Conservation (phyloP, 2,113 vertebrate species). For the Corythoichthys haematopterus region DNA sequence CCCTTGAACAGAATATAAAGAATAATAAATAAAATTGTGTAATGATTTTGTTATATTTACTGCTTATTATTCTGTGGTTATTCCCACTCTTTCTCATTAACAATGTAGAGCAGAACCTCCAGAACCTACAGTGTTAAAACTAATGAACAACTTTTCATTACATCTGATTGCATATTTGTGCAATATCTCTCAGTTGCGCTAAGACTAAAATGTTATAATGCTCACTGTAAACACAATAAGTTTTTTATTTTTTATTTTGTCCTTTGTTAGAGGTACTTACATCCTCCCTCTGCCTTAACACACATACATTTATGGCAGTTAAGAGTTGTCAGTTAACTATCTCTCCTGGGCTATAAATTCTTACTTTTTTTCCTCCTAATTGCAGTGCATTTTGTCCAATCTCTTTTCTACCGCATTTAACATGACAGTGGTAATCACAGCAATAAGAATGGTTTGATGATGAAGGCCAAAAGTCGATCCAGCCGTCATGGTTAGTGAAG, state of each 20-base stretch:
- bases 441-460: slow-evolving; percentile 18
- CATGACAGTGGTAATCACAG: slow-evolving; percentile 21
- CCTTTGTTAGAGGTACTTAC: neutral
- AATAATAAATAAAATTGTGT: too few species aligned
- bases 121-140: neutral
- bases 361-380: slow-evolving; percentile 4
- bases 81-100: neutral
- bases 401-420: neutral
- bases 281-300: neutral
- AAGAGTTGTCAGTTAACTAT: neutral
- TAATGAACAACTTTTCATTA: neutral
- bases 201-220: neutral
- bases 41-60: too few species aligned
- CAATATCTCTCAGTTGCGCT: neutral
- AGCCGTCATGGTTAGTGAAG: slow-evolving; percentile 37
- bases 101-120: neutral
- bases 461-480: slow-evolving; percentile 35
- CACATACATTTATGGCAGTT: slow-evolving; percentile 3
- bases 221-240: neutral
- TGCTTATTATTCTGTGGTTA: too few species aligned
- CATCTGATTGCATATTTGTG: neutral
- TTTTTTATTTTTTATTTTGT: neutral
- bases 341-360: neutral
- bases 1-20: too few species aligned
- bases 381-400: neutral